These are phyloP conservation scores for Metallyticus violacea DNA, from an alignment of 2,888 invertebrate genomes.

Conservation along the genomic window DNA sequence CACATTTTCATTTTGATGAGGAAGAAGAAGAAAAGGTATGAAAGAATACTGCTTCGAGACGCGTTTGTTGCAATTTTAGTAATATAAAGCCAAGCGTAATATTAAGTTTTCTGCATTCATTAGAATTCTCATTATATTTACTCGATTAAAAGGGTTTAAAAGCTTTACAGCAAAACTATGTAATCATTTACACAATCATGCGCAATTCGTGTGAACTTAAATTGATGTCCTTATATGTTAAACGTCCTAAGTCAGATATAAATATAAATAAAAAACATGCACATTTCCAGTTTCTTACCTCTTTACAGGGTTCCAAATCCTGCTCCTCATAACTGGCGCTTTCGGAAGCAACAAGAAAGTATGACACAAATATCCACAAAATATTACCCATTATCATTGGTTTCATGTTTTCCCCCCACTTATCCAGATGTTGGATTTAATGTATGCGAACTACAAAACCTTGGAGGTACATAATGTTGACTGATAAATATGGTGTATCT, in stretches of 20 bases:
- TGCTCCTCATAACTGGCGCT: slow-evolving; percentile 25
- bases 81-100: too few relatives aligned
- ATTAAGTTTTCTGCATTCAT: too few relatives aligned
- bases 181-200: not conserved
- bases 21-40: too few relatives aligned
- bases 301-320: slow-evolving; percentile 29
- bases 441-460: too few relatives aligned
- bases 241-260: not conserved
- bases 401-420: not conserved
- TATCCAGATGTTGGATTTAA: too few relatives aligned
- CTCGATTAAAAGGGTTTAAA: too few relatives aligned
- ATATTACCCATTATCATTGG: not conserved
- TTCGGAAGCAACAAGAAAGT: not conserved
- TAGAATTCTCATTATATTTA: too few relatives aligned
- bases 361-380: not conserved
- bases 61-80: too few relatives aligned
- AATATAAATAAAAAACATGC: not conserved
- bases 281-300: slow-evolving; percentile 17
- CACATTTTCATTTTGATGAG: too few relatives aligned
- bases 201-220: not conserved
- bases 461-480: not conserved
- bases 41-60: too few relatives aligned
- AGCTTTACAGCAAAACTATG: not conserved
- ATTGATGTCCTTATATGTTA: not conserved
- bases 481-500: too few relatives aligned